Percentiles rank a stretch among this genome's conserved stretches.
These are phyloP conservation scores for Oithona nana DNA, from an alignment of 2,888 invertebrate species.

Conservation along the genomic window DNA sequence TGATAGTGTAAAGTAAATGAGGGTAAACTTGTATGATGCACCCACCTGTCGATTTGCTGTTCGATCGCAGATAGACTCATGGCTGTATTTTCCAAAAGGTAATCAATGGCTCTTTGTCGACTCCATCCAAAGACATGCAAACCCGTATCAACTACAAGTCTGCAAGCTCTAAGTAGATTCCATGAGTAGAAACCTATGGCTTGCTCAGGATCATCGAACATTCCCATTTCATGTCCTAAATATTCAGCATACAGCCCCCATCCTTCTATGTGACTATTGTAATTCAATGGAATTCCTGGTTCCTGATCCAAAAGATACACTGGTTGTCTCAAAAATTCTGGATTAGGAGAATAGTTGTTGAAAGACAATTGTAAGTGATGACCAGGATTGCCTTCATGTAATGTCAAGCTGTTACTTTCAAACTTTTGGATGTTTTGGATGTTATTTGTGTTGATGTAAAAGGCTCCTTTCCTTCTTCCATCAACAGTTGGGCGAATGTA, in stretches of 20 bases:
- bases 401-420: conserved; percentile 25
- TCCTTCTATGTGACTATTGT: conserved; percentile 21
- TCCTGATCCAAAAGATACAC: background rate
- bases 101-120: conserved; percentile 23
- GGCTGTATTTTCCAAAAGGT: conserved; percentile 23
- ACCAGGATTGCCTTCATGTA: conserved; percentile 29
- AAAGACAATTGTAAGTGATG: conserved; percentile 28
- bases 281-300: background rate
- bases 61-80: background rate
- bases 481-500: conserved; percentile 26
- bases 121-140: conserved; percentile 26
- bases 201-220: conserved; percentile 24
- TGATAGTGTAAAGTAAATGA: too few relatives aligned
- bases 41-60: background rate
- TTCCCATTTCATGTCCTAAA: conserved; percentile 27
- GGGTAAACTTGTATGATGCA: background rate
- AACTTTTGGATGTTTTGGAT: conserved; percentile 23
- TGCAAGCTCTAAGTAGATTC: conserved; percentile 24
- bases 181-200: conserved; percentile 6
- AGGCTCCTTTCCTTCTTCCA: conserved; percentile 24
- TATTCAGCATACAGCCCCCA: conserved; percentile 28
- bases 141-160: conserved; percentile 27
- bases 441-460: conserved; percentile 24
- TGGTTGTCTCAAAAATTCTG: too few relatives aligned
- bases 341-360: background rate